These are phyloP conservation scores for Euleptes europaea DNA, from an alignment of 2,113 vertebrate species.

Conservation along the genomic window DNA sequence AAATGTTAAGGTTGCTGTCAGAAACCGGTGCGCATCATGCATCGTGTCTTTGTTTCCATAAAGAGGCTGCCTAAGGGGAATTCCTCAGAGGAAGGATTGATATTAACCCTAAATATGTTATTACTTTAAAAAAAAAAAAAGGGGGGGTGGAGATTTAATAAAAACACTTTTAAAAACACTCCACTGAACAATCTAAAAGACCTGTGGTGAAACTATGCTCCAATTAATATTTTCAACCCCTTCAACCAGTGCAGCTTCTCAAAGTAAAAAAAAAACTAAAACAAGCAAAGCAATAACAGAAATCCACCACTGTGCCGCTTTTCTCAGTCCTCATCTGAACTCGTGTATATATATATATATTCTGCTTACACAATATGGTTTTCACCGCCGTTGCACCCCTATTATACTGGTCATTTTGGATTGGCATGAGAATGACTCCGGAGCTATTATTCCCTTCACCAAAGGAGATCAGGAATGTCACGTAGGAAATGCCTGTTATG, in stretches of 20 bases:
- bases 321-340: neutral
- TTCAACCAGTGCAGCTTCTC: neutral
- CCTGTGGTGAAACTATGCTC: neutral
- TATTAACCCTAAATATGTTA: neutral
- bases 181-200: neutral
- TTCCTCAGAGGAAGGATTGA: neutral
- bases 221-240: neutral
- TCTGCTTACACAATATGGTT: slow-evolving; percentile 1
- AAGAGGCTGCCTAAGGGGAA: neutral
- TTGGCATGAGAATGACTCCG: slow-evolving; percentile 30
- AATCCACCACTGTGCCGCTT: neutral
- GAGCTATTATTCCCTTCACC: slow-evolving; percentile 39
- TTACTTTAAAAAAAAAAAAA: slow-evolving; percentile 58
- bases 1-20: neutral
- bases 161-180: slow-evolving; percentile 67
- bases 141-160: slow-evolving; percentile 76
- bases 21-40: neutral
- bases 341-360: neutral
- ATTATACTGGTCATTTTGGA: slow-evolving; percentile 10
- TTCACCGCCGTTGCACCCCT: neutral
- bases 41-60: slow-evolving; percentile 10
- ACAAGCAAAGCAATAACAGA: slow-evolving; percentile 3
- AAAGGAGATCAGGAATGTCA: slow-evolving; percentile 46
- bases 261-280: neutral
- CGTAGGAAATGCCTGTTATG: slow-evolving; percentile 39